Conservation (phyloP, 1,140 invertebrate genomes). For the Orchestia grillus region DNA sequence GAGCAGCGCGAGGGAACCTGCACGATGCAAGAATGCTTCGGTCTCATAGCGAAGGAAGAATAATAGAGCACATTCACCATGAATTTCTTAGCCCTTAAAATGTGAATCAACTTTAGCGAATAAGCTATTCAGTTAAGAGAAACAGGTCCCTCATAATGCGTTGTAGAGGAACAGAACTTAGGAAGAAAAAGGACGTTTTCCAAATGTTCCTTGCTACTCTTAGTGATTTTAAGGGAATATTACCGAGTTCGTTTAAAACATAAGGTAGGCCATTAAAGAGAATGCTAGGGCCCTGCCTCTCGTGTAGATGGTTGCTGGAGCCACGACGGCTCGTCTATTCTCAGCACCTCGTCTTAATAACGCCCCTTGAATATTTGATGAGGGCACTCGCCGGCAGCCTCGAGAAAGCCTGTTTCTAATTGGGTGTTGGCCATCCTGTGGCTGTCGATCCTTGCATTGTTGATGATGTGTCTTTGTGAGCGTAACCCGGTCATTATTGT, state of each 20-base stretch:
- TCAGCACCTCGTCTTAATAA: conserved; percentile 50
- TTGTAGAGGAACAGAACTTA: neutral
- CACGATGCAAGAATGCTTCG: neutral
- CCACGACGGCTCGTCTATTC: conserved; percentile 11
- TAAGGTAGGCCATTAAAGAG: conserved; percentile 13
- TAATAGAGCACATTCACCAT: neutral
- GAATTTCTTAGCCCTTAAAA: neutral
- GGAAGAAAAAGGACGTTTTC: neutral
- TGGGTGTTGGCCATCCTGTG: conserved; percentile 52
- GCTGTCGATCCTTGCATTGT: conserved; percentile 56
- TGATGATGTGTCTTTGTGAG: conserved; percentile 49
- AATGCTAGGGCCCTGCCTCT: neutral
- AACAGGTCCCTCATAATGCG: neutral
- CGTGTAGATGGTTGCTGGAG: conserved; percentile 5
- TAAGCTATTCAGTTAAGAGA: neutral
- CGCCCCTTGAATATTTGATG: conserved; percentile 53
- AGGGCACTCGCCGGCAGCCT: conserved; percentile 30
- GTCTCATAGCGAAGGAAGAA: neutral
- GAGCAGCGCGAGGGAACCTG: neutral
- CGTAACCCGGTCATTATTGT: neutral
- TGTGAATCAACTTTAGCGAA: neutral
- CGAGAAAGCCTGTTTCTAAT: conserved; percentile 49
- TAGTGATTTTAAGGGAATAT: neutral
- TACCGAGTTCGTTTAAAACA: neutral
- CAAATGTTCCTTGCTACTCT: neutral